These are phyloP conservation scores for Pogonomyrmex californicus DNA, from an alignment of 1,140 invertebrate species.

Conservation along the genomic window DNA sequence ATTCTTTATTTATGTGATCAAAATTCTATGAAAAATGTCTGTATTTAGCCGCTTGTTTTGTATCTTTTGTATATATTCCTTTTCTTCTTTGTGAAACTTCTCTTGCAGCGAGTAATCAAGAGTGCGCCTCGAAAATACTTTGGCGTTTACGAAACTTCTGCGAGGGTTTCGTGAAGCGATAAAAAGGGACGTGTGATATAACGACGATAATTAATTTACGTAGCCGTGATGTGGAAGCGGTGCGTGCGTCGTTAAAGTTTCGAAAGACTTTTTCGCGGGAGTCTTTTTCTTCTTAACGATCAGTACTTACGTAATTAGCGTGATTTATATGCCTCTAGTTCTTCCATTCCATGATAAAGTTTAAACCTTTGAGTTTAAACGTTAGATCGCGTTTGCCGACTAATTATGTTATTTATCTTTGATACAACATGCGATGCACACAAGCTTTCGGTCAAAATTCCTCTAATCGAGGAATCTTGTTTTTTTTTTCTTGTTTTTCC, in stretches of 20 bases:
- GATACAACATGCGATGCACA: not conserved
- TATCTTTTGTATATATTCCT: not conserved
- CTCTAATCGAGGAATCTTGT: not conserved
- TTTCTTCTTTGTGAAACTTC: not conserved
- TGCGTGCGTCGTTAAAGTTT: conserved; percentile 44
- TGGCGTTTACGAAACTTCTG: conserved; percentile 25
- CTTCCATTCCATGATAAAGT: conserved; percentile 30
- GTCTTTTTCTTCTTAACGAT: conserved; percentile 43
- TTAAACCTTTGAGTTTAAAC: conserved; percentile 7
- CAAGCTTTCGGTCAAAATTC: not conserved
- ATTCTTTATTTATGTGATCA: not conserved
- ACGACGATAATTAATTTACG: conserved; percentile 60
- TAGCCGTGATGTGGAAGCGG: not conserved
- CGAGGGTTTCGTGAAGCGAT: conserved; percentile 1
- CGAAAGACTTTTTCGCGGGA: conserved; percentile 34
- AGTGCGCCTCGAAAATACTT: not conserved
- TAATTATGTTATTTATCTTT: conserved; percentile 42
- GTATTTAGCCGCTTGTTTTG: not conserved
- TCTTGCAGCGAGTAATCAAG: conserved; percentile 42
- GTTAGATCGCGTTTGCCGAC: not conserved
- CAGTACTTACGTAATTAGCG: conserved; percentile 45
- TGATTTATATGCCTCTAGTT: conserved; percentile 45
- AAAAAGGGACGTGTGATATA: conserved; percentile 18
- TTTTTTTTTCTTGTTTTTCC: not conserved
- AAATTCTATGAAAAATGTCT: not conserved